These are phyloP conservation scores for Eupeodes latifasciatus DNA, from an alignment of 2,888 invertebrate species.

Conservation along the genomic window DNA sequence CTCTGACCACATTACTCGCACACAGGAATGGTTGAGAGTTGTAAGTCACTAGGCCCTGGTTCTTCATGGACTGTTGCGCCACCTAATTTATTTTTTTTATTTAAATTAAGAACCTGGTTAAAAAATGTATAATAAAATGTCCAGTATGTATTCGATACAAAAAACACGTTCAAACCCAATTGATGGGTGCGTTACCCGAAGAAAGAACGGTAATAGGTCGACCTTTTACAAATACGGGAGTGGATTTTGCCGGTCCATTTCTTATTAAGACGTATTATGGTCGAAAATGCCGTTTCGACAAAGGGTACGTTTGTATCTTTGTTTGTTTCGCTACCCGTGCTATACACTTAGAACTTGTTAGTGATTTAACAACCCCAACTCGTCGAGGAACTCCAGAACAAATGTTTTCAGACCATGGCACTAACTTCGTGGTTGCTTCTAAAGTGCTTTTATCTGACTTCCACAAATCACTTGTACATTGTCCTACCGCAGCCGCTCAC, in stretches of 20 bases:
- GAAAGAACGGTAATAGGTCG: not conserved
- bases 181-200: constrained; percentile 17
- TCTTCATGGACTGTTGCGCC: too few relatives aligned
- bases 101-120: too few relatives aligned
- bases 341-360: constrained; percentile 1
- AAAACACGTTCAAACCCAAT: constrained; percentile 11
- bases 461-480: not conserved
- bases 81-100: too few relatives aligned
- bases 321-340: constrained; percentile 8
- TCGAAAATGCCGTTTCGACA: constrained; percentile 1
- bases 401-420: not conserved
- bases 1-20: too few relatives aligned
- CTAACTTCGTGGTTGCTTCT: not conserved
- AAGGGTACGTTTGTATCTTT: constrained; percentile 4
- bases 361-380: constrained; percentile 15
- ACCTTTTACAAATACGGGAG: not conserved
- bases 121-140: not conserved
- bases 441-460: constrained; percentile 4
- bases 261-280: constrained; percentile 8
- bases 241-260: constrained; percentile 4
- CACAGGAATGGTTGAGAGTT: too few relatives aligned
- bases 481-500: not conserved
- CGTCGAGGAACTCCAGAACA: not conserved
- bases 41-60: too few relatives aligned
- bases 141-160: not conserved